These are phyloP conservation scores for Eilema sororculum DNA, from an alignment of 2,888 invertebrate species.

Conservation along the genomic window DNA sequence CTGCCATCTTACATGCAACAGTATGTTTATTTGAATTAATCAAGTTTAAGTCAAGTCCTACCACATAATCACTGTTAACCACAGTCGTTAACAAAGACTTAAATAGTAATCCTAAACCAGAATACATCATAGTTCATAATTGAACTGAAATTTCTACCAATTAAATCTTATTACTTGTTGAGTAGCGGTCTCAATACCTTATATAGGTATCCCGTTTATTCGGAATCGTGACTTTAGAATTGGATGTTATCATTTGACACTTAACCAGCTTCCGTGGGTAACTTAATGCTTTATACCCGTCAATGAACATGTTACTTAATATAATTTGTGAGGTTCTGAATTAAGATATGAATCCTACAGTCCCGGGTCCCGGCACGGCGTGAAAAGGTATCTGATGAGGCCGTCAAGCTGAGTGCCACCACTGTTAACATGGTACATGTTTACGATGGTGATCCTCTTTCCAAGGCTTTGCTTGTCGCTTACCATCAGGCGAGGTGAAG, in stretches of 20 bases:
- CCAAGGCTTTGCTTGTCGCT: too few relatives aligned
- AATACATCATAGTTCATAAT: neutral
- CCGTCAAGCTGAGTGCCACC: too few relatives aligned
- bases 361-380: too few relatives aligned
- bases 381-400: too few relatives aligned
- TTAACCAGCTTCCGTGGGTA: constrained; percentile 48
- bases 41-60: neutral
- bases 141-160: constrained; percentile 38
- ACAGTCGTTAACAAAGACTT: neutral
- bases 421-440: too few relatives aligned
- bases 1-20: neutral
- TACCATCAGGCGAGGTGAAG: too few relatives aligned
- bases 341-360: neutral
- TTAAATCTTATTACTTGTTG: constrained; percentile 33
- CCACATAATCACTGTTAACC: too few relatives aligned
- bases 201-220: constrained; percentile 50
- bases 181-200: constrained; percentile 45
- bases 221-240: constrained; percentile 56
- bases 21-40: neutral
- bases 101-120: neutral
- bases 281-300: constrained; percentile 39
- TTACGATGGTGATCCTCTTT: too few relatives aligned
- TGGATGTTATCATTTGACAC: constrained; percentile 51
- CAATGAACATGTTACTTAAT: constrained; percentile 19
- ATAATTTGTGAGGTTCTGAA: neutral